Percentiles rank a stretch among this genome's conserved stretches.
Evolutionary conservation across 2,113 vertebrate genomes (phyloP).

Genomic region (Forbesichthys papilliferus): DNA sequence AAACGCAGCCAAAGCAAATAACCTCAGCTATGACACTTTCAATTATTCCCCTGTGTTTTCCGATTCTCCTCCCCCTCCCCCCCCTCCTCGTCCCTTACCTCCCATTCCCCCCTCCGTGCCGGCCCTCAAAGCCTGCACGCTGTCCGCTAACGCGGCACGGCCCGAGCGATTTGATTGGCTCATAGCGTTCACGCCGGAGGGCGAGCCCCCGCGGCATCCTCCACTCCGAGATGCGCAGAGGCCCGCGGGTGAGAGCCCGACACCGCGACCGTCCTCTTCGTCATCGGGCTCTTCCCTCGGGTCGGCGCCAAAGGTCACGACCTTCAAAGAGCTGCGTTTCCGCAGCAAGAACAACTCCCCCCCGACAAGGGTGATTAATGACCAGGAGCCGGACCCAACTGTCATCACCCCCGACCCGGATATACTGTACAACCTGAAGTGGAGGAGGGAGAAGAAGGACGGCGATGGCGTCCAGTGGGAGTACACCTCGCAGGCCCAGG

Average conservation of each 20-base stretch:
- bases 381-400: constrained; percentile 72
- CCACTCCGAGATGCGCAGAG: constrained; percentile 57
- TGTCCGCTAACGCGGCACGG: constrained; percentile 72
- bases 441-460: constrained; percentile 66
- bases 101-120: constrained; percentile 62
- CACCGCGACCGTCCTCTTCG: constrained; percentile 23
- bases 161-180: constrained; percentile 90
- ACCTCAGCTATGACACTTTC: constrained; percentile 48
- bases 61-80: constrained; percentile 74
- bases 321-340: constrained; percentile 90
- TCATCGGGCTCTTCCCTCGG: constrained; percentile 25
- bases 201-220: constrained; percentile 71
- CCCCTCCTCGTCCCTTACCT: constrained; percentile 78
- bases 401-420: constrained; percentile 77
- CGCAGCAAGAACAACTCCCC: constrained; percentile 75
- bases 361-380: constrained; percentile 57
- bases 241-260: constrained; percentile 31
- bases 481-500: constrained; percentile 78
- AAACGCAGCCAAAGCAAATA: constrained; percentile 46
- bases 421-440: constrained; percentile 79
- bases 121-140: constrained; percentile 63
- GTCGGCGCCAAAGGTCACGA: constrained; percentile 82
- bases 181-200: constrained; percentile 91
- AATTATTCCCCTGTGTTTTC: constrained; percentile 55
- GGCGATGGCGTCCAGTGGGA: constrained; percentile 68